phyloP scores from a whole-genome alignment of 2,888 invertebrate species.

The Aquatica leii region DNA sequence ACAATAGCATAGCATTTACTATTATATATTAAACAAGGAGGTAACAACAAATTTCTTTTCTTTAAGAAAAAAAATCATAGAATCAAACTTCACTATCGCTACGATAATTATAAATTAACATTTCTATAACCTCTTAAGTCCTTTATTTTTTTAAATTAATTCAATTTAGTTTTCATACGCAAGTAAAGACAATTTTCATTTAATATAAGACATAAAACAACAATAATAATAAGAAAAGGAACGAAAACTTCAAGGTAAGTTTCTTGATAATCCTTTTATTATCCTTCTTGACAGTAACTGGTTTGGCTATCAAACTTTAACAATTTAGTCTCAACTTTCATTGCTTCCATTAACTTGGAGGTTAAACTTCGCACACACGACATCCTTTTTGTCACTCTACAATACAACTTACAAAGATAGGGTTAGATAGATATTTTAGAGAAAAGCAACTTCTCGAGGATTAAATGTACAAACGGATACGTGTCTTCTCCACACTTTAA shows the following conservation, averaged over 20 bases:
- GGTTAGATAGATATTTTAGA: conserved; percentile 19
- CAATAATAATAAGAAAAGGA: neutral
- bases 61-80: no score
- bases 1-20: no score
- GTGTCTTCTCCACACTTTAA: conserved; percentile 35
- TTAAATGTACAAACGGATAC: conserved; percentile 39
- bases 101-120: no score
- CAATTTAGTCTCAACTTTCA: conserved; percentile 37
- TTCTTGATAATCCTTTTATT: conserved; percentile 40
- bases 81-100: no score
- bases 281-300: conserved; percentile 34
- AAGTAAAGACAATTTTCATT: no score
- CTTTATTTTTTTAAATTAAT: no score
- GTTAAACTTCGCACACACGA: conserved; percentile 22
- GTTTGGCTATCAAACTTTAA: conserved; percentile 40
- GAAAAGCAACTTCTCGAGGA: conserved; percentile 17
- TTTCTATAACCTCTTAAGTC: no score
- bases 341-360: conserved; percentile 28
- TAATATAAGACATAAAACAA: neutral
- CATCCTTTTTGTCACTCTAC: conserved; percentile 19
- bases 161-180: no score
- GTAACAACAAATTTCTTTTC: no score
- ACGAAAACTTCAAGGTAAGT: conserved; percentile 21
- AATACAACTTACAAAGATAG: conserved; percentile 20
- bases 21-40: no score